Conservation (phyloP, 2,888 invertebrate genomes). For the Alloscopus bannaensis region DNA sequence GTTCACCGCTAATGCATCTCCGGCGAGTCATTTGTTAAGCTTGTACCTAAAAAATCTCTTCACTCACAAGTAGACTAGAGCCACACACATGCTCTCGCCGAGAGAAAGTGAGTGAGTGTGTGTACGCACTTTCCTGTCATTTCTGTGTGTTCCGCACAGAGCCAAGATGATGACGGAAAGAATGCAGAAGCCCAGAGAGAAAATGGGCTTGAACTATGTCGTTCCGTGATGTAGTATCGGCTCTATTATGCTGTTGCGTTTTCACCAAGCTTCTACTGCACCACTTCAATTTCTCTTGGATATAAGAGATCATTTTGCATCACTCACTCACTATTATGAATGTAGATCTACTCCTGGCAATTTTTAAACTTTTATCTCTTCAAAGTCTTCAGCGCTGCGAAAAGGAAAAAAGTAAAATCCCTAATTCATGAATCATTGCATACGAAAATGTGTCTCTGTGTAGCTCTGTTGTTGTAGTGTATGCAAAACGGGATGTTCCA, state of each 20-base stretch:
- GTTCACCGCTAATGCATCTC: constrained; percentile 57
- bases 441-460: constrained; percentile 2
- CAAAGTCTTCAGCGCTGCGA: no score
- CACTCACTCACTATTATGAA: constrained; percentile 9
- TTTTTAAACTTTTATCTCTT: no score
- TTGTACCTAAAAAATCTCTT: constrained; percentile 17
- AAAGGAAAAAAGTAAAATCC: constrained; percentile 15
- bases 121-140: constrained; percentile 5
- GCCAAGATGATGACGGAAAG: constrained; percentile 3
- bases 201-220: constrained; percentile 15
- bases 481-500: no score
- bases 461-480: no score
- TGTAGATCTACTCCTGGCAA: not conserved
- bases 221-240: no score
- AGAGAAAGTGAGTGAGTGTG: not conserved
- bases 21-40: constrained; percentile 55
- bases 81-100: not conserved
- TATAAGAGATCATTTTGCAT: constrained; percentile 16
- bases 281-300: no score
- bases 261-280: not conserved
- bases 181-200: constrained; percentile 2
- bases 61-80: no score
- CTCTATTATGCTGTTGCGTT: constrained; percentile 16
- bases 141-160: no score
- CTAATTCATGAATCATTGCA: constrained; percentile 47